Base-by-base conservation (phyloP, 2,888 invertebrate species). In the Caenorhabditis virilis region DNA sequence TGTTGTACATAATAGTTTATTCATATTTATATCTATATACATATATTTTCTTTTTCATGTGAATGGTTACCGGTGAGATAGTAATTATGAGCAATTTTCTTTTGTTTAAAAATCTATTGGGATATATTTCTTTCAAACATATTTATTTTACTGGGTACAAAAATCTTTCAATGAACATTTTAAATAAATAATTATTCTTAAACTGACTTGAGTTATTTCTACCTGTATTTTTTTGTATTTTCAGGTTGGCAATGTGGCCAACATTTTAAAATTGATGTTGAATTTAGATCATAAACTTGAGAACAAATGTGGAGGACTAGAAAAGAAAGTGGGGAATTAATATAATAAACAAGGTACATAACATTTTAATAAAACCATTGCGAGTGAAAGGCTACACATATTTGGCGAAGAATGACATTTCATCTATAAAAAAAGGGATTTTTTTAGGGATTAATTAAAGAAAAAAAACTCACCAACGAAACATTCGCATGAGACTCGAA, bases 361-460 rank as follows among this genome's bases (percentile, higher is more conserved):
- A n/a, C n/a, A n/a, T n/a, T n/a, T n/a, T n/a, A n/a, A n/a, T n/a
- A n/a, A n/a, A n/a, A n/a, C n/a, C n/a, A n/a, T n/a, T n/a, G n/a
- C n/a, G n/a, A n/a, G 13, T 15, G n/a, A 36, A 16, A 49, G 11
- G 27, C 57, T 64, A 83, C 27, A 83, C 82, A 66, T 83, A 83
- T 69, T 82, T 83, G n/a, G 82, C 73, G 54, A 83, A 83, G 59
- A 83, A 83, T 18, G 80, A 80, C 82, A 83, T 81, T 58, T 82
- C 80, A 63, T 82, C 80, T 78, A 51, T 48, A 74, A 58, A n/a
- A 26, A 20, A n/a, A 16, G 25, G 1, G 16, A n/a, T 39, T 20
- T 39, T 20, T 16, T 20, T 20, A 22, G n/a, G 22, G 20, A 39
- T 39, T 7, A 36, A 15, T 5, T 36, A 15, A 15, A 15, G 13